Conservation (phyloP, 2,797 vertebrate genomes). For the Acridotheres tristis region DNA sequence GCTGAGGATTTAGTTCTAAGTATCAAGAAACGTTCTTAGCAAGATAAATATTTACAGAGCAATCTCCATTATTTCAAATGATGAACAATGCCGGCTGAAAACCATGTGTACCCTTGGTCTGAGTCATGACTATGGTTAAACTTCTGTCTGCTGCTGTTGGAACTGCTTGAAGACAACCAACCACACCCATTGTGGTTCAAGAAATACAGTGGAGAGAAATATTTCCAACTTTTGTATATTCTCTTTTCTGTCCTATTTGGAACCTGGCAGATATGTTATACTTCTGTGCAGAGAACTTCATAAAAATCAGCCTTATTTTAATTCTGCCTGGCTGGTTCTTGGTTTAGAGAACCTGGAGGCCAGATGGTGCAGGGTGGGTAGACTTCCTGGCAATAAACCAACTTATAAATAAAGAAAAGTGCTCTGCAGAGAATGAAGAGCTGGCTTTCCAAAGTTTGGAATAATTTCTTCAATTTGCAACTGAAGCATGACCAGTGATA, state of each 20-base stretch:
- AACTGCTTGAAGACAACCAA: background rate
- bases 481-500: conserved; percentile 4
- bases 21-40: background rate
- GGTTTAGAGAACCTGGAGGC: conserved; percentile 63
- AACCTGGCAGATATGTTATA: conserved; percentile 15
- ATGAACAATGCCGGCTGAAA: background rate
- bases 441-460: conserved; percentile 45
- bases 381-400: conserved; percentile 49
- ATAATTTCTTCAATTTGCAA: conserved; percentile 51
- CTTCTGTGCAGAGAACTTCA: conserved; percentile 35
- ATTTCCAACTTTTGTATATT: conserved; percentile 11
- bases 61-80: background rate
- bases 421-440: conserved; percentile 59
- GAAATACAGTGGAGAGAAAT: background rate
- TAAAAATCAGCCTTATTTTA: conserved; percentile 56
- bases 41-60: conserved; percentile 17
- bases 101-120: background rate
- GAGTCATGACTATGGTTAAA: background rate
- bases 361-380: conserved; percentile 55
- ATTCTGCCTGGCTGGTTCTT: conserved; percentile 34
- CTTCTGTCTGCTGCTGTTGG: background rate
- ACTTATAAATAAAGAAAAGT: conserved; percentile 56
- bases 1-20: background rate
- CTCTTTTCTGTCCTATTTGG: conserved; percentile 40
- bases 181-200: background rate